These are phyloP conservation scores for Eriocheir sinensis DNA, from an alignment of 1,140 invertebrate species.

Conservation along the genomic window DNA sequence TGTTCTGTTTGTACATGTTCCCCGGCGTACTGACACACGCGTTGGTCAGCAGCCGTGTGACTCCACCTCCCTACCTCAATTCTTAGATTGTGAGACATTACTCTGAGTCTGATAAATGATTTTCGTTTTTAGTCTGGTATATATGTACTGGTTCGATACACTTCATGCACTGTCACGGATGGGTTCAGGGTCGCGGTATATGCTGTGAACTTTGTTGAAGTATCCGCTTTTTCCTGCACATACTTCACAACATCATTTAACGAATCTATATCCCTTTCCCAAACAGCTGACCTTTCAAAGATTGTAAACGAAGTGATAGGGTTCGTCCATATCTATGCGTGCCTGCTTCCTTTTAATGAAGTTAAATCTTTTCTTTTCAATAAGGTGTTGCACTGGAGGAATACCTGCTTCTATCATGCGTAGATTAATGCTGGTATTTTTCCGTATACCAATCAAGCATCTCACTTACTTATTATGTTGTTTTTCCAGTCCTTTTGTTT, in stretches of 20 bases:
- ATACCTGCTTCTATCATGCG: neutral
- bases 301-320: neutral
- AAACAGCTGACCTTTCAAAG: neutral
- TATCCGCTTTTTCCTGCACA: neutral
- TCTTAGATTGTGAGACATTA: neutral
- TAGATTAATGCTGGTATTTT: slow-evolving; percentile 41
- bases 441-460: neutral
- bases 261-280: neutral
- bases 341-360: neutral
- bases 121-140: neutral
- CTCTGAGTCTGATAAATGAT: neutral
- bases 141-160: neutral
- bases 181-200: neutral
- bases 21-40: too few species aligned
- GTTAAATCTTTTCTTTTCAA: neutral
- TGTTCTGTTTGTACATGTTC: too few species aligned
- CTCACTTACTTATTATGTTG: neutral
- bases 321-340: neutral
- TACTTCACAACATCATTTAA: neutral
- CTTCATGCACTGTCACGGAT: slow-evolving; percentile 8
- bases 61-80: neutral
- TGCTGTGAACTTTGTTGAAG: neutral
- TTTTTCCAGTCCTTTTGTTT: slow-evolving; percentile 4
- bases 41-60: neutral
- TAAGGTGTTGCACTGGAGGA: neutral